phyloP scores from a whole-genome alignment of 2,888 invertebrate species.

The Phyto melanocephala region DNA sequence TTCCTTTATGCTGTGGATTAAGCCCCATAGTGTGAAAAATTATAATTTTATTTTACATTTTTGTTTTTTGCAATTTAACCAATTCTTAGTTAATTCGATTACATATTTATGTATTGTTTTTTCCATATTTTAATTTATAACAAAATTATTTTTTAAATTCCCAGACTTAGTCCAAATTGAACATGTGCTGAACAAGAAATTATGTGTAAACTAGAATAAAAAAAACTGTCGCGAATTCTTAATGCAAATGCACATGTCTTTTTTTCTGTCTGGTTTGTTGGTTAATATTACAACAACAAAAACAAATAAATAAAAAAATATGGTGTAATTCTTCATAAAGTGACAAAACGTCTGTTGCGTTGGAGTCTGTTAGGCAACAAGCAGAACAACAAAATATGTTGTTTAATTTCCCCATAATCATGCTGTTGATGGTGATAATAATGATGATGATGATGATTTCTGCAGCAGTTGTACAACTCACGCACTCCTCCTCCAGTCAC shows the following conservation, averaged over 20 bases:
- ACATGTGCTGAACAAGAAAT: conserved; percentile 61
- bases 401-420: conserved; percentile 42
- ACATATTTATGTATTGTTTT: background rate
- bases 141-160: no score
- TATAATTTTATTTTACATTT: background rate
- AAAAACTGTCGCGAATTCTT: conserved; percentile 32
- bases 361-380: conserved; percentile 48
- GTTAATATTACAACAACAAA: background rate
- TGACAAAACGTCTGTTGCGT: conserved; percentile 65
- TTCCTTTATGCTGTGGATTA: background rate
- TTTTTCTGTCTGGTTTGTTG: conserved; percentile 25
- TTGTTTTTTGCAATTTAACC: background rate
- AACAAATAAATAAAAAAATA: background rate
- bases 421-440: background rate
- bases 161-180: conserved; percentile 54
- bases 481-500: conserved; percentile 13
- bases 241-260: conserved; percentile 24
- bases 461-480: conserved; percentile 42
- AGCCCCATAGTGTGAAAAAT: background rate
- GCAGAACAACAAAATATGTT: background rate
- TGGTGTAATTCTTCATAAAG: conserved; percentile 61
- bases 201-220: conserved; percentile 13
- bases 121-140: background rate
- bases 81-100: conserved; percentile 27
- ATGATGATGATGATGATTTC: conserved; percentile 34